These are phyloP conservation scores for Hyposoter didymator DNA, from an alignment of 2,888 invertebrate species.

Conservation along the genomic window DNA sequence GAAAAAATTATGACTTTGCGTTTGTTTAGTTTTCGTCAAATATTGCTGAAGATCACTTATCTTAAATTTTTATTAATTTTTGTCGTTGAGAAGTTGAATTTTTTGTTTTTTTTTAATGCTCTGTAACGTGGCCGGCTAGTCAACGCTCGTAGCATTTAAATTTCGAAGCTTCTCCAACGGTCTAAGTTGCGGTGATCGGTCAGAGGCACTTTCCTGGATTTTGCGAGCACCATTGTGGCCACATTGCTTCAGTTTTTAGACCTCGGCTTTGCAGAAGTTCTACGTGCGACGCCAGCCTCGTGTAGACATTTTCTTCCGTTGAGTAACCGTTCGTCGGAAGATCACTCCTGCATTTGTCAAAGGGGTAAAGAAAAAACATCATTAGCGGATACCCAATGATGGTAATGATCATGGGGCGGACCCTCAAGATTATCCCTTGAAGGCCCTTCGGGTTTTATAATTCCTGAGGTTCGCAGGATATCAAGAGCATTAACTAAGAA, in stretches of 20 bases:
- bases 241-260: slow-evolving; percentile 89
- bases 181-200: slow-evolving; percentile 76
- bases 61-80: not conserved
- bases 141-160: not conserved
- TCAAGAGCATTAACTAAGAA: not conserved
- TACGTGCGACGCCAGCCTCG: slow-evolving; percentile 88
- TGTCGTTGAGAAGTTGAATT: not conserved
- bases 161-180: slow-evolving; percentile 38
- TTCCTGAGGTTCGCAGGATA: not conserved
- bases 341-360: slow-evolving; percentile 84
- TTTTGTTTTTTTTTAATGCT: not conserved
- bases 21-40: slow-evolving; percentile 11
- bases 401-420: not conserved
- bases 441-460: not conserved
- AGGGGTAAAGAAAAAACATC: slow-evolving; percentile 29
- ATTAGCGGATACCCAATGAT: not conserved
- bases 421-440: not conserved
- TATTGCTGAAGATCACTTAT: slow-evolving; percentile 54
- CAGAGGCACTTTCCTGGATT: slow-evolving; percentile 90
- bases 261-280: slow-evolving; percentile 88
- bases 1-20: slow-evolving; percentile 38
- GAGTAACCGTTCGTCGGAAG: slow-evolving; percentile 83
- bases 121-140: not conserved
- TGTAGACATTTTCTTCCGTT: slow-evolving; percentile 88
- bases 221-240: slow-evolving; percentile 92